Evolutionary conservation across 2,888 invertebrate species (phyloP), one percentile per base, ranked within the genome.

Genomic region (Leptarthrus brevirostris): DNA sequence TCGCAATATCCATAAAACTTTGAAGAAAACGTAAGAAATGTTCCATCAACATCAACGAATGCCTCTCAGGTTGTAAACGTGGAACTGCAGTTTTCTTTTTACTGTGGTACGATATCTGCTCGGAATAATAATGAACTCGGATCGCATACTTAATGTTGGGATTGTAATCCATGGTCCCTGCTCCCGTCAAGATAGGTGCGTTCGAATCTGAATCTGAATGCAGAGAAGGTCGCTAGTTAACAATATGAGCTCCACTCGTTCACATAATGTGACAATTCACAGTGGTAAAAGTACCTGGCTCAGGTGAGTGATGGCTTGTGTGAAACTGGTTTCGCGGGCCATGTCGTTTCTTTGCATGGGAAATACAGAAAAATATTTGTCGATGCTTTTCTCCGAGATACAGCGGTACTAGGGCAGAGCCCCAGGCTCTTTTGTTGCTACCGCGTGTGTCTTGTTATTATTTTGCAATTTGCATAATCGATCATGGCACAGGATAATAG

Each of bases 401-500:
- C 6, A 6, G 40, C n/a, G 3, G 30, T 30, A 61, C 6, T 49
- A 1, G 49, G 20, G 12, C 49, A 49, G 16, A 5, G 8, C 18
- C 18, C 16, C 6, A 16, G 16, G 49, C 18, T 40, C 14, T 20
- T 20, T 18, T 22, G 44, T 44, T 44, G 64, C 22, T 24, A 64
- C 44, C 26, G 34, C 58, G 40, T 44, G 64, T 18, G 16, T 64
- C 64, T 64, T 24, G 24, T 47, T 64, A 24, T 64, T 64, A 64
- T 47, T 44, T 47, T 24, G 24, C 14, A 64, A 64, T 64, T 64
- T 64, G 47, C 64, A 64, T 64, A 64, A 64, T 64, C 64, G 44
- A 64, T 64, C 47, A 64, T 44, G 47, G 64, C 64, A 64, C 64
- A 64, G 64, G 64, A 64, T 64, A 64, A 64, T 64, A 8, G 16